Conservation (phyloP, 2,113 vertebrate genomes). For the Malurus cyaneus region DNA sequence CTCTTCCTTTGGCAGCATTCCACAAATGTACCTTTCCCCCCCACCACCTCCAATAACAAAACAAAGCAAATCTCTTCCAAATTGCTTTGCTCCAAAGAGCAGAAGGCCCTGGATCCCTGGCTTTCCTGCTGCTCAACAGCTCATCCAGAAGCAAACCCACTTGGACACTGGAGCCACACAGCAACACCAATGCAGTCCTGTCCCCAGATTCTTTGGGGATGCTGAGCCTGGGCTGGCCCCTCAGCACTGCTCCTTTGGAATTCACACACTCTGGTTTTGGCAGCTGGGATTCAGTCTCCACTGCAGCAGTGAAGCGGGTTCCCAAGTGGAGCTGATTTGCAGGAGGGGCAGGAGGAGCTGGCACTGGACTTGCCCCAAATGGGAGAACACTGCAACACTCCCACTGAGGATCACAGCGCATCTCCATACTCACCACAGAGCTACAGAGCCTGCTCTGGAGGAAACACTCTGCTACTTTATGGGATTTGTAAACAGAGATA, state of each 20-base stretch:
- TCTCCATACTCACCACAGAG: background rate
- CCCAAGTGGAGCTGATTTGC: background rate
- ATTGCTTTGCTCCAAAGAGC: background rate
- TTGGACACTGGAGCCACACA: rapidly evolving
- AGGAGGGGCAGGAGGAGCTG: background rate
- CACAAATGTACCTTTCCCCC: background rate
- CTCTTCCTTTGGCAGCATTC: background rate
- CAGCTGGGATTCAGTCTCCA: background rate
- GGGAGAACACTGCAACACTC: background rate
- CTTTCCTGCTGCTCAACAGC: background rate
- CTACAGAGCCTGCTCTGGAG: background rate
- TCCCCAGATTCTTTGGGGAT: background rate
- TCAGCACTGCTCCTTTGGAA: background rate
- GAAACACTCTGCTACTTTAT: background rate
- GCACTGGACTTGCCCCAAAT: background rate
- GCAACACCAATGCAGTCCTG: background rate
- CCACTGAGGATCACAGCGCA: background rate
- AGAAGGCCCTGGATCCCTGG: background rate
- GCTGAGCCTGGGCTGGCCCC: background rate
- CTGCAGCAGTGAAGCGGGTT: rapidly evolving
- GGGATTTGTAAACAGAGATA: background rate
- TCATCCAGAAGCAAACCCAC: rapidly evolving
- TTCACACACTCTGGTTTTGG: background rate
- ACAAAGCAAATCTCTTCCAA: background rate
- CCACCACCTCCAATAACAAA: background rate